These are phyloP conservation scores for Cardiocondyla obscurior DNA, from an alignment of 1,140 invertebrate genomes.

Conservation along the genomic window DNA sequence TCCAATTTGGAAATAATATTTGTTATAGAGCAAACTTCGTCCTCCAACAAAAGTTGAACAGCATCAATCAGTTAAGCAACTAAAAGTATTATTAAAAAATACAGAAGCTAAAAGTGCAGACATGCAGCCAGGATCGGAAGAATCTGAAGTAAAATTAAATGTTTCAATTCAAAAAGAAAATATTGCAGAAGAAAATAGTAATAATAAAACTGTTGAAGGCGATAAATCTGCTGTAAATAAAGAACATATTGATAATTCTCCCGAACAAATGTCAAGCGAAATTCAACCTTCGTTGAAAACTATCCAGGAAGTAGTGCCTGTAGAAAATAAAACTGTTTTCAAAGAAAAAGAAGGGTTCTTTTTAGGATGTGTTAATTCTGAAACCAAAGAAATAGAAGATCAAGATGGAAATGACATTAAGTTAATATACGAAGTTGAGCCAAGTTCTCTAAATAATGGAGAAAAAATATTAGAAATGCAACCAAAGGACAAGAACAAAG, in stretches of 20 bases:
- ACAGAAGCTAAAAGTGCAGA: constrained; percentile 47
- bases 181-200: constrained; percentile 23
- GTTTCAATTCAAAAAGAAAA: constrained; percentile 30
- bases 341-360: constrained; percentile 7
- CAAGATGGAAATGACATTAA: constrained; percentile 60
- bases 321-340: background rate
- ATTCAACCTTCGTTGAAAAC: background rate
- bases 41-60: constrained; percentile 57
- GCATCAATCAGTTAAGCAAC: constrained; percentile 47
- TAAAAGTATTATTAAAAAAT: constrained; percentile 50
- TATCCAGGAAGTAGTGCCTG: background rate
- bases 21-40: constrained; percentile 73
- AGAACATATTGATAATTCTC: background rate
- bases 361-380: background rate
- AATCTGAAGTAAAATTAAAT: constrained; percentile 29
- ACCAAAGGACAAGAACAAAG: background rate
- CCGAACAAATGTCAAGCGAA: background rate
- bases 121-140: constrained; percentile 71
- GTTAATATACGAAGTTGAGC: constrained; percentile 56
- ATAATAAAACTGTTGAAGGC: background rate
- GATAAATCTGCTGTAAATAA: background rate
- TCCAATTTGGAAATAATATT: constrained; percentile 8
- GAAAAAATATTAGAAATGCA: constrained; percentile 22
- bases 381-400: constrained; percentile 32
- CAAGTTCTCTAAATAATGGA: constrained; percentile 28